Base-by-base conservation (phyloP, 1,140 invertebrate genomes). In the Neotoxoptera formosana region DNA sequence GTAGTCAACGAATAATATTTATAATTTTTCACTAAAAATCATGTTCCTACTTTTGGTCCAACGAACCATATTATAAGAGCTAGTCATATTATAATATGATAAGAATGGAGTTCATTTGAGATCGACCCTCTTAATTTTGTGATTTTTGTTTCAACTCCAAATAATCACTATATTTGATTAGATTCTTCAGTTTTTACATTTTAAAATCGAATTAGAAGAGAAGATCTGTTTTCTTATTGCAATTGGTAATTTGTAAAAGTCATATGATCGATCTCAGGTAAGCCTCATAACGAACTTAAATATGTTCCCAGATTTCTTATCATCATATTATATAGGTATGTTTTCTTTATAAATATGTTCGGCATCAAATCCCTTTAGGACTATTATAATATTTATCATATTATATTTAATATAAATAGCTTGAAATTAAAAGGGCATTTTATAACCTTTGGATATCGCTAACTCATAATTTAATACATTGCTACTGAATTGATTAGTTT, bases 401-500 rank as follows among this genome's bases (percentile, higher is more conserved):
- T 45, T 48, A 76, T 76, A 76, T 76, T 76, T 76, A 76, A 76
- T 76, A 76, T 76, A 4, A 53, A 89, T 56, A 56, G 21, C 30
- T 56, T 56, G 9, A 89, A 53, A 56, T 53, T 9, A 89, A 56
- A 89, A 56, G 48, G 48, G 34, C 41, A 8, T 89, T 88, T 89
- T 21, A 89, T 89, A 56, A 89, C 88, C n/a, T 89, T 56, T 41
- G n/a, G 25, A 41, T 89, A 56, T 89, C 3, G 34, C 56, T 25
- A 53, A 89, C 21, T 89, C 25, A 20, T 34, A 89, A 11, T 53
- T 41, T 56, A 51, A 51, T 56, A 89, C n/a, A 41, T 17, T 56
- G 51, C 53, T 86, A 14, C 47, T 56, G 51, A 34, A 89, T 89
- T 56, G 56, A 89, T 89, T 89, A 89, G 51, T 89, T 89, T 89